These are phyloP conservation scores for Latrodectus hesperus DNA, from an alignment of 2,888 invertebrate species.

Conservation along the genomic window DNA sequence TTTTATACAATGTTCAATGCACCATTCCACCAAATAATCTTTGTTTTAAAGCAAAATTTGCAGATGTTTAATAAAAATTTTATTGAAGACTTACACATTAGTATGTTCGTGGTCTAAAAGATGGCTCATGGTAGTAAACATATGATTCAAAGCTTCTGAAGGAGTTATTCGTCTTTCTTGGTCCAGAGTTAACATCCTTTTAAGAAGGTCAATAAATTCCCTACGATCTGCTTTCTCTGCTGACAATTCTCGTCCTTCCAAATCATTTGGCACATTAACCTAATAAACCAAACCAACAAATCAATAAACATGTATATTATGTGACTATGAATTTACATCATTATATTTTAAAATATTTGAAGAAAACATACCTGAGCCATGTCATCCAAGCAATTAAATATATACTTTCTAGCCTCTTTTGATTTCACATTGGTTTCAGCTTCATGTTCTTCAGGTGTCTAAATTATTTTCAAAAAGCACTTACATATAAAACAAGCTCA, in stretches of 20 bases:
- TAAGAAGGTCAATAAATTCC: constrained; percentile 97
- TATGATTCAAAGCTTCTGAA: constrained; percentile 94
- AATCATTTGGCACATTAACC: constrained; percentile 95
- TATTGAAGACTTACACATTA: constrained; percentile 80
- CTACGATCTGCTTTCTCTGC: constrained; percentile 97
- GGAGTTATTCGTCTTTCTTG: constrained; percentile 96
- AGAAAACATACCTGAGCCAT: constrained; percentile 79
- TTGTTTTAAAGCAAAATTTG: too few relatives aligned
- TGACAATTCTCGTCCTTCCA: constrained; percentile 95
- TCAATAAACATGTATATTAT: not conserved
- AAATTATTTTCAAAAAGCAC: constrained; percentile 75
- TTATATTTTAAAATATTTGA: not conserved
- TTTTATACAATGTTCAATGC: constrained; percentile 18
- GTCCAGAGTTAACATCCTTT: constrained; percentile 99
- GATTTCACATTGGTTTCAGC: constrained; percentile 97
- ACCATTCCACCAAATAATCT: too few relatives aligned
- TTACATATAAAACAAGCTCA: too few relatives aligned
- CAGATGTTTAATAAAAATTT: not conserved
- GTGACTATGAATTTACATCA: not conserved
- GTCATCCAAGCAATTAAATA: constrained; percentile 99
- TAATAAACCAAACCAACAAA: constrained; percentile 76
- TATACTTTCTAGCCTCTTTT: constrained; percentile 99
- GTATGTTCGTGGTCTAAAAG: constrained; percentile 97
- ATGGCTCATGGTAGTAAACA: constrained; percentile 94
- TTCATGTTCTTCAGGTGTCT: constrained; percentile 99